Evolutionary conservation across 2,113 vertebrate genomes (phyloP).

Genomic region (Romanogobio albipinnatus): DNA sequence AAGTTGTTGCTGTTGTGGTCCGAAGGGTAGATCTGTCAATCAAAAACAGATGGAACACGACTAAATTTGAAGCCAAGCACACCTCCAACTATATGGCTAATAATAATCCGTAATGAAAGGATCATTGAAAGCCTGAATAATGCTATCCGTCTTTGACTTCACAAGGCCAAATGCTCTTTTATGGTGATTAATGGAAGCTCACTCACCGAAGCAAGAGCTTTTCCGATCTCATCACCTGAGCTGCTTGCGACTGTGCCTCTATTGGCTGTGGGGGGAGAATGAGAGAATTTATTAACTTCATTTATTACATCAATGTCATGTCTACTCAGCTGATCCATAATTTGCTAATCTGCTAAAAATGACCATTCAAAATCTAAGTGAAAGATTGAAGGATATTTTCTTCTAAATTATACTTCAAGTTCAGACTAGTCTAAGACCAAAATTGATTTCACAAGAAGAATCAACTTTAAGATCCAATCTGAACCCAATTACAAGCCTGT

Average conservation of each 20-base stretch:
- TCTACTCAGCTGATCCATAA: constrained; percentile 4
- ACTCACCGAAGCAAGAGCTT: constrained; percentile 96
- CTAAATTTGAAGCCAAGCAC: not conserved
- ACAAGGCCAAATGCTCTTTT: constrained; percentile 6
- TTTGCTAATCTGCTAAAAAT: constrained; percentile 16
- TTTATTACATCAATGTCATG: constrained; percentile 17
- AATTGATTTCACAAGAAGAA: constrained; percentile 16
- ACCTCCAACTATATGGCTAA: not conserved
- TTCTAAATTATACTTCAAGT: constrained; percentile 9
- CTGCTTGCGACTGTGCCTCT: constrained; percentile 89
- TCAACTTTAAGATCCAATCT: constrained; percentile 1
- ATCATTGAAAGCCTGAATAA: not conserved
- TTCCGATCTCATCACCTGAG: constrained; percentile 97
- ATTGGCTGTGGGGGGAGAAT: constrained; percentile 74
- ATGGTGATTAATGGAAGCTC: constrained; percentile 30
- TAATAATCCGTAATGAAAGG: not conserved
- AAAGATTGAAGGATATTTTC: constrained; percentile 2
- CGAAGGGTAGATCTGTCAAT: constrained; percentile 92
- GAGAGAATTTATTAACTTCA: not conserved
- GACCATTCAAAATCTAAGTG: not conserved
- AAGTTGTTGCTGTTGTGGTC: constrained; percentile 99
- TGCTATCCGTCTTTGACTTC: not conserved
- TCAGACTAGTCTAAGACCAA: not conserved
- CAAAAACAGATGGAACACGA: constrained; percentile 25
- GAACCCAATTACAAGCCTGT: constrained; percentile 2